A percentile compares a stretch with the other conserved stretches of the same genome.
Conservation (phyloP, 92 coral and sea anemone species). For the Metridium senile region DNA sequence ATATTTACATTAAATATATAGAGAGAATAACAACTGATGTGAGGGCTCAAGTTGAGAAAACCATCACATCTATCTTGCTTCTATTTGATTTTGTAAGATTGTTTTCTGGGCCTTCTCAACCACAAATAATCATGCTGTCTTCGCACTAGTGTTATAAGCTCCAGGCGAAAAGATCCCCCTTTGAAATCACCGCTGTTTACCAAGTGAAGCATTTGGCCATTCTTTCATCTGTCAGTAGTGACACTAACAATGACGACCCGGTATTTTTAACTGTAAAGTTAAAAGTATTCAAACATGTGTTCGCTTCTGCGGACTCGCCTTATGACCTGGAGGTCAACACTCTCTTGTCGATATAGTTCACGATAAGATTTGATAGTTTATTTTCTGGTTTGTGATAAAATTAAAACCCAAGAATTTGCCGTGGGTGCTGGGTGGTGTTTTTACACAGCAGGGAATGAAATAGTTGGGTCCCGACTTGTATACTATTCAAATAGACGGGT, state of each 20-base stretch:
- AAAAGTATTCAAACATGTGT: not conserved
- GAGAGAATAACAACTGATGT: no score
- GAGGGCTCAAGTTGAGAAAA: no score
- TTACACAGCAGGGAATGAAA: conserved; percentile 2
- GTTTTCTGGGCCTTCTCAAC: not conserved
- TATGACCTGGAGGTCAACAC: conserved; percentile 19
- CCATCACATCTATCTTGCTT: no score
- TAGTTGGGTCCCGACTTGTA: no score
- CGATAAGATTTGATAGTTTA: conserved; percentile 27
- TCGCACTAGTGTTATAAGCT: conserved; percentile 4
- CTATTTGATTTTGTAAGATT: no score
- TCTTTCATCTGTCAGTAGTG: conserved; percentile 40
- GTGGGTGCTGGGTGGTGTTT: not conserved
- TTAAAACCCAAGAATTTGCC: not conserved
- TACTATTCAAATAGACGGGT: not conserved
- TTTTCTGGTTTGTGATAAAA: not conserved
- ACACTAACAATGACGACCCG: conserved; percentile 19
- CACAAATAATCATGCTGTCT: not conserved
- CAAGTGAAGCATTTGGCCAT: conserved; percentile 10
- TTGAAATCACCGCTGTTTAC: conserved; percentile 29
- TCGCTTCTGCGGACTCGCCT: not conserved
- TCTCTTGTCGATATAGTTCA: not conserved
- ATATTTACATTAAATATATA: no score
- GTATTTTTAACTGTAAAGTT: conserved; percentile 20
- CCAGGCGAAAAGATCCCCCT: conserved; percentile 21